Conservation (phyloP, 2,888 invertebrate genomes). For the Julus scandinavius region DNA sequence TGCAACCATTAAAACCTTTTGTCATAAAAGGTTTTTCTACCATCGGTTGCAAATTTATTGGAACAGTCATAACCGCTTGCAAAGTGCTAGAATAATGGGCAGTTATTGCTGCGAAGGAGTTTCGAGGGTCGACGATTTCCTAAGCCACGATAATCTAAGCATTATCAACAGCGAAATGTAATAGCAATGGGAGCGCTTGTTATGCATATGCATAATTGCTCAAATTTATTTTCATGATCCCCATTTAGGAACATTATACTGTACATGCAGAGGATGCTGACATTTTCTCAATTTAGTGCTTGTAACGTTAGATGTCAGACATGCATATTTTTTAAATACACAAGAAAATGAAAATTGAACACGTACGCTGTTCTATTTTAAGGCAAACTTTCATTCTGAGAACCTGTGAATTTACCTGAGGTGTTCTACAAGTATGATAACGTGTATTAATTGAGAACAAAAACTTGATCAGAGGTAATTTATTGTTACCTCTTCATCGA, state of each 20-base stretch:
- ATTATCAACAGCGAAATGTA: slow-evolving; percentile 14
- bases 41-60: slow-evolving; percentile 42
- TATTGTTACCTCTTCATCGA: too few relatives aligned
- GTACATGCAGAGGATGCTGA: not conserved
- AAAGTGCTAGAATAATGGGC: slow-evolving; percentile 39
- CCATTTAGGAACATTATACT: not conserved
- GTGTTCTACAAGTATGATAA: too few relatives aligned
- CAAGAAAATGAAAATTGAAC: not conserved
- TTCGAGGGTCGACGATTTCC: slow-evolving; percentile 30
- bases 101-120: slow-evolving; percentile 26
- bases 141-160: slow-evolving; percentile 19
- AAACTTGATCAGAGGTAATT: too few relatives aligned
- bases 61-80: slow-evolving; percentile 27
- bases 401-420: too few relatives aligned
- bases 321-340: not conserved
- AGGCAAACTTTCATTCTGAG: too few relatives aligned
- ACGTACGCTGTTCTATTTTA: too few relatives aligned
- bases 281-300: not conserved
- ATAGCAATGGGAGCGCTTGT: not conserved
- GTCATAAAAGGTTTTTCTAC: slow-evolving; percentile 42
- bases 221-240: slow-evolving; percentile 19
- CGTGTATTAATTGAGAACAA: too few relatives aligned
- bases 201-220: slow-evolving; percentile 14
- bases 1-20: slow-evolving; percentile 25
- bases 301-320: not conserved